phyloP scores from a whole-genome alignment of 2,113 vertebrate genomes.

The Empidonax traillii region DNA sequence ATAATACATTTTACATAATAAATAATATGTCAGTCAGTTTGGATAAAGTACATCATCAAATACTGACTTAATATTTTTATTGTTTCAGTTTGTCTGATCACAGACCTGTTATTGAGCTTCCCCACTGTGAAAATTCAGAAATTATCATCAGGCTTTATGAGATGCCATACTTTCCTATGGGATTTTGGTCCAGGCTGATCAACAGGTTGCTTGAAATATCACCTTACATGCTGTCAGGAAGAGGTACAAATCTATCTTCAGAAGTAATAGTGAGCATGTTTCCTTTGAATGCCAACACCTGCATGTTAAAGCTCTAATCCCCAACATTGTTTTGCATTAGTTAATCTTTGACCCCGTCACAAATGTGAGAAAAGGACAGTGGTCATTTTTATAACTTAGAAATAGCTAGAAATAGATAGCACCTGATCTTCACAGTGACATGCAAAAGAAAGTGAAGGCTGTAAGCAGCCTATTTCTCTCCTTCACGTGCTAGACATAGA shows the following conservation, averaged over 20 bases:
- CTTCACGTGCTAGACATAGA: neutral
- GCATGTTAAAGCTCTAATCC: neutral
- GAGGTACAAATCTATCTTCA: conserved; percentile 76
- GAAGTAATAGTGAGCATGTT: neutral
- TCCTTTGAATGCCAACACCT: neutral
- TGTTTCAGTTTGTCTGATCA: conserved; percentile 85
- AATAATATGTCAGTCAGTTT: neutral
- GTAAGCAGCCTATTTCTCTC: neutral
- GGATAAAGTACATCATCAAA: neutral
- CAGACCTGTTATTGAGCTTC: conserved; percentile 90
- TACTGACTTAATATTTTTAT: neutral
- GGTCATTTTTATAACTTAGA: neutral
- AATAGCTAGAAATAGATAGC: neutral
- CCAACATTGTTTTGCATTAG: neutral
- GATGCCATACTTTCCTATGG: conserved; percentile 97
- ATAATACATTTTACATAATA: neutral
- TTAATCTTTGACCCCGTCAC: neutral
- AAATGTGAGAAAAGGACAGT: neutral
- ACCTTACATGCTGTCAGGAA: conserved; percentile 84
- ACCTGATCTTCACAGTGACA: neutral
- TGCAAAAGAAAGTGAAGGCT: neutral
- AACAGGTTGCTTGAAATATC: conserved; percentile 91
- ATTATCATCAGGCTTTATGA: conserved; percentile 91
- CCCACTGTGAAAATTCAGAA: conserved; percentile 94
- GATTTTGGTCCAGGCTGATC: conserved; percentile 95